phyloP scores from a whole-genome alignment of 2,113 vertebrate genomes.

The Bucco capensis region DNA sequence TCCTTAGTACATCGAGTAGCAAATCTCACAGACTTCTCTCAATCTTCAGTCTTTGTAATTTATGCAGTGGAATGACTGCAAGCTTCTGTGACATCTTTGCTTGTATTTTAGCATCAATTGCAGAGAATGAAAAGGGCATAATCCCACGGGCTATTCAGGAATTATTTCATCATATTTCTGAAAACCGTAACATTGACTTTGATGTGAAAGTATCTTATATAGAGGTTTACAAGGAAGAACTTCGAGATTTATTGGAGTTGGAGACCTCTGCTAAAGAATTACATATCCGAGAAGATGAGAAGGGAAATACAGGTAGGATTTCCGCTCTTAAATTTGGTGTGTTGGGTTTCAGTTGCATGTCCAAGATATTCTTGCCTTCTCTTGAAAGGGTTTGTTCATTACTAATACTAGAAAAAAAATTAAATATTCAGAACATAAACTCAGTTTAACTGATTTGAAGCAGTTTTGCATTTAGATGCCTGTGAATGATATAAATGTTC shows the following conservation, averaged over 20 bases:
- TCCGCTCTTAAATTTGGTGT: not conserved
- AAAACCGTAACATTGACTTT: slow-evolving; percentile 71
- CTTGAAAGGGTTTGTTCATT: not conserved
- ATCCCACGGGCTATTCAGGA: slow-evolving; percentile 86
- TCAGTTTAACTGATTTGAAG: not conserved
- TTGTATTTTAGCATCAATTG: slow-evolving; percentile 71
- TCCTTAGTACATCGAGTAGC: not conserved
- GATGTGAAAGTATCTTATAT: slow-evolving; percentile 84
- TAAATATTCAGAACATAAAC: not conserved
- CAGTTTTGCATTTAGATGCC: not conserved
- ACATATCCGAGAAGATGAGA: slow-evolving; percentile 88
- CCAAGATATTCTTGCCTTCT: not conserved
- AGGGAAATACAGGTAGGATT: slow-evolving; percentile 85
- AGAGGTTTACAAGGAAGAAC: slow-evolving; percentile 89
- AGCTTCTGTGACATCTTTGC: not conserved
- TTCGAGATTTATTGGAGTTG: slow-evolving; percentile 85
- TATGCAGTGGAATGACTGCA: not conserved
- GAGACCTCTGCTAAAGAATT: slow-evolving; percentile 81
- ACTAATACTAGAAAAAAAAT: not conserved
- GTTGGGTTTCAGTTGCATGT: not conserved
- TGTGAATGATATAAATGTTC: not conserved
- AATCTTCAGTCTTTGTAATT: not conserved
- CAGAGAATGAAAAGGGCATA: slow-evolving; percentile 84
- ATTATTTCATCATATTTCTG: slow-evolving; percentile 81
- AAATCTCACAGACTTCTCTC: not conserved